Evolutionary conservation across 2,888 invertebrate species (phyloP).

Genomic region (Erpobdella octoculata): DNA sequence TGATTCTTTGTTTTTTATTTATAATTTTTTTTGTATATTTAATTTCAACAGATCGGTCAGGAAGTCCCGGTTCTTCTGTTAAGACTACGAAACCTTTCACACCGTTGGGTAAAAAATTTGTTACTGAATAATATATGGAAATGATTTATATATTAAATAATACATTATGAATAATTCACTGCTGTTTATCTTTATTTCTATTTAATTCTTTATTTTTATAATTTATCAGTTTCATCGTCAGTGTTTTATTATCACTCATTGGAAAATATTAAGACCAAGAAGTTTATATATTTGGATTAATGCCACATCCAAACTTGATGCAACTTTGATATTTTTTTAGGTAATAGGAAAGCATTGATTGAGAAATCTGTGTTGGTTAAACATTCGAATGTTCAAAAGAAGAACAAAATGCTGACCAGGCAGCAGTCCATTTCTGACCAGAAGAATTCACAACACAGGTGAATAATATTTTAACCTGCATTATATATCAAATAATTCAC

Average conservation of each 20-base stretch:
- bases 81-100: conserved; percentile 47
- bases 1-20: background rate
- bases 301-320: no score
- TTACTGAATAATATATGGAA: no score
- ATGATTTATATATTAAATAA: no score
- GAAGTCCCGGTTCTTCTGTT: conserved; percentile 15
- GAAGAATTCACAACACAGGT: conserved; percentile 35
- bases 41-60: conserved; percentile 18
- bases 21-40: background rate
- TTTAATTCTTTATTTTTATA: no score
- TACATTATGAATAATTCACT: no score
- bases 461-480: background rate
- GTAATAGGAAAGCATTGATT: conserved; percentile 65
- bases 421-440: conserved; percentile 30
- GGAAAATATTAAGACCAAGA: no score
- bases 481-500: no score
- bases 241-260: no score
- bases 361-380: conserved; percentile 78
- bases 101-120: conserved; percentile 46
- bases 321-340: no score
- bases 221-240: no score
- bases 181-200: no score
- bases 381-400: conserved; percentile 44
- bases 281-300: no score
- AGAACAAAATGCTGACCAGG: conserved; percentile 31